Conservation (phyloP, 2,797 vertebrate species). For the Emys orbicularis region DNA sequence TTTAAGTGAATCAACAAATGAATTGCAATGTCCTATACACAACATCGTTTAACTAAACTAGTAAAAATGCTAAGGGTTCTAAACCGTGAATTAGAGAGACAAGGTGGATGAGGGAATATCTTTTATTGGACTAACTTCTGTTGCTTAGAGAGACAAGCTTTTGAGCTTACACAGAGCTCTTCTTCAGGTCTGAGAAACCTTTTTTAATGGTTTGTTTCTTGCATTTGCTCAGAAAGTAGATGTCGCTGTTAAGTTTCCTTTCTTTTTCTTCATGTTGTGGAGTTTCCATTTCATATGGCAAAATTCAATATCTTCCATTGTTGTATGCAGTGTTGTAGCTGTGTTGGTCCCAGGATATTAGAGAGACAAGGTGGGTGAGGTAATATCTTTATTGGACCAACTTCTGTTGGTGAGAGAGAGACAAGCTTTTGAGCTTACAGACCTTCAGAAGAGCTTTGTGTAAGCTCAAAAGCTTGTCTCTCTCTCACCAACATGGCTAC, state of each 20-base stretch:
- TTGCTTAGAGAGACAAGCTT: background rate
- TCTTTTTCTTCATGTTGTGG: no score
- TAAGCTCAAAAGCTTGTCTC: background rate
- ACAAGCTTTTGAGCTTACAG: background rate
- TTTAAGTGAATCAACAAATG: background rate
- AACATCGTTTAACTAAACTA: conserved; percentile 4
- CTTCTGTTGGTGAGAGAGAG: background rate
- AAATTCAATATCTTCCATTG: no score
- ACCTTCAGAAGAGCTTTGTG: background rate
- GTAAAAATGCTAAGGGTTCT: background rate
- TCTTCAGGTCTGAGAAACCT: no score
- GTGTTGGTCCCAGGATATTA: no score
- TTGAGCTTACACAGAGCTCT: background rate
- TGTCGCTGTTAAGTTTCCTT: no score
- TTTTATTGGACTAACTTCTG: background rate
- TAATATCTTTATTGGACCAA: background rate
- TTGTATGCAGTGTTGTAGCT: no score
- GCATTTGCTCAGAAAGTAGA: no score
- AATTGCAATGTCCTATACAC: background rate
- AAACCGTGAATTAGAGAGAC: background rate
- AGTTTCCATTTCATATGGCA: no score
- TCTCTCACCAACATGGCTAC: no score
- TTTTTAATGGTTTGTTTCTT: no score
- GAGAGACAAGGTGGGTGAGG: background rate
- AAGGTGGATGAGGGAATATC: background rate